These are phyloP conservation scores for Hiodon tergisus DNA, from an alignment of 2,113 vertebrate genomes.

Conservation along the genomic window DNA sequence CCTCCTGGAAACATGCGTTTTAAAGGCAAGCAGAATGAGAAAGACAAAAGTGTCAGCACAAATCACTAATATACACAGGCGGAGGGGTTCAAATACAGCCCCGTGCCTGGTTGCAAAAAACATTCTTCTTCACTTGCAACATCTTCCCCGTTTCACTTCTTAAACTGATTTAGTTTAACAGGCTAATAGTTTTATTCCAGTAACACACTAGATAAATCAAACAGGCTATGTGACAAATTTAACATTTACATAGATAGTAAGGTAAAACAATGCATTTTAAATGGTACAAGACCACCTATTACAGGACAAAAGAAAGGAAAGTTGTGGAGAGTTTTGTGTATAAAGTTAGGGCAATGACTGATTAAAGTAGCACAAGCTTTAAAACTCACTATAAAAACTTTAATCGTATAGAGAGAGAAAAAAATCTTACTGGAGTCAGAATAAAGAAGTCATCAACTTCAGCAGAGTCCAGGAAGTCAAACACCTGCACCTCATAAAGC, in stretches of 20 bases:
- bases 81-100: neutral
- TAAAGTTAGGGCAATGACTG: no score
- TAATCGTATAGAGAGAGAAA: neutral
- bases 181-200: no score
- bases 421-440: constrained; percentile 61
- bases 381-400: neutral
- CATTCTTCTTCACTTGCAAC: neutral
- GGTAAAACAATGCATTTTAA: no score
- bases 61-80: neutral
- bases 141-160: neutral
- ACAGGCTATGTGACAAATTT: no score
- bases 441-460: constrained; percentile 72
- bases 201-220: no score
- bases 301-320: no score
- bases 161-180: no score
- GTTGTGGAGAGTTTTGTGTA: no score
- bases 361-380: no score
- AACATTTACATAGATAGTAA: no score
- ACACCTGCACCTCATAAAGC: constrained; percentile 78
- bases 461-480: constrained; percentile 76
- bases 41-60: neutral
- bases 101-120: neutral
- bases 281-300: no score
- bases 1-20: constrained; percentile 59
- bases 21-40: neutral